These are phyloP conservation scores for Eumeta japonica DNA, from an alignment of 1,140 invertebrate species.

Conservation along the genomic window DNA sequence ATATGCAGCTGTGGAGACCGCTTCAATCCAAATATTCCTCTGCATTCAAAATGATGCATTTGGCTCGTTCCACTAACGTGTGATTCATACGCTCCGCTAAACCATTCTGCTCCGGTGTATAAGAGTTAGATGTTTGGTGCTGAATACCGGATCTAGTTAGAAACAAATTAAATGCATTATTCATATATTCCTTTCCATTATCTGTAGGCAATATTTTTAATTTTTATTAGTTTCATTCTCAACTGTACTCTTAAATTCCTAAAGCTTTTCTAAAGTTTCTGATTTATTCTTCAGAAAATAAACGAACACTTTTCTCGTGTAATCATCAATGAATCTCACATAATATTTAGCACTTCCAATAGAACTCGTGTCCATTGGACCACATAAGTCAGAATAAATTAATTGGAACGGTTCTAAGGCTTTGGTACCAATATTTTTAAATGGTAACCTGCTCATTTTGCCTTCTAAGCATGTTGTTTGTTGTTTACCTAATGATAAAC, in stretches of 20 bases:
- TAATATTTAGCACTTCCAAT: slow-evolving; percentile 33
- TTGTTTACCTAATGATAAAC: too few relatives aligned
- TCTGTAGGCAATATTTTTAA: slow-evolving; percentile 16
- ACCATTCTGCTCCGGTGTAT: too few relatives aligned
- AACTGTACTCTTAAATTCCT: slow-evolving; percentile 13
- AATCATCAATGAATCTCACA: slow-evolving; percentile 47
- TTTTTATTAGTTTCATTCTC: slow-evolving; percentile 15
- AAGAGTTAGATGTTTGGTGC: slow-evolving; percentile 3
- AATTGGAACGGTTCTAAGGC: slow-evolving; percentile 23
- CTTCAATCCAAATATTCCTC: too few relatives aligned
- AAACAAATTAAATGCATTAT: slow-evolving; percentile 16
- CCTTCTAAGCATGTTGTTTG: slow-evolving; percentile 16
- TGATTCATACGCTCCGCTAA: too few relatives aligned
- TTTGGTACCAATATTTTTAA: slow-evolving; percentile 12
- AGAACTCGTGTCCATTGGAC: slow-evolving; percentile 36
- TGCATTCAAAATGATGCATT: too few relatives aligned
- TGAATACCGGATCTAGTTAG: not conserved
- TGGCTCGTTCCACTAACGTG: too few relatives aligned
- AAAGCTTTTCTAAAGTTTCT: slow-evolving; percentile 13
- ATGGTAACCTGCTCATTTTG: slow-evolving; percentile 17
- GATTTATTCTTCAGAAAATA: slow-evolving; percentile 17
- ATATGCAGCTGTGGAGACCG: too few relatives aligned
- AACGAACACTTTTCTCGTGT: slow-evolving; percentile 13
- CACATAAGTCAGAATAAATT: slow-evolving; percentile 38
- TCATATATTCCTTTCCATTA: slow-evolving; percentile 18